These are phyloP conservation scores for Taxidea taxus DNA, from an alignment of 2,113 vertebrate species.

Conservation along the genomic window DNA sequence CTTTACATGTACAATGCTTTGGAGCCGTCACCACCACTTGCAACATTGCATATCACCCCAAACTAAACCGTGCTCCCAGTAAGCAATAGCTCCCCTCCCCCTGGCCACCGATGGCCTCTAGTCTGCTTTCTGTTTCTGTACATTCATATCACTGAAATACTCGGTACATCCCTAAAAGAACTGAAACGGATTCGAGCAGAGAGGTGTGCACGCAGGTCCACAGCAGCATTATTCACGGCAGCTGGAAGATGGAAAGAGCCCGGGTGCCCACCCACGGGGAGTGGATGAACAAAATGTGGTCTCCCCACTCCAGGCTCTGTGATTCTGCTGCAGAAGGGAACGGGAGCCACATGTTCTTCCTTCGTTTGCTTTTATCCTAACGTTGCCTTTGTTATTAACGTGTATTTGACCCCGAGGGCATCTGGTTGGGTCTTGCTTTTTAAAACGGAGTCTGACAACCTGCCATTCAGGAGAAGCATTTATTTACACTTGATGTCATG, in stretches of 20 bases:
- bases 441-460: background rate
- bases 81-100: background rate
- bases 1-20: too few relatives aligned
- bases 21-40: background rate
- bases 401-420: background rate
- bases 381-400: background rate
- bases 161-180: background rate
- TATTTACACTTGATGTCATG: background rate
- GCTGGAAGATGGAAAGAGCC: background rate
- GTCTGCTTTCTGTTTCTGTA: background rate
- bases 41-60: background rate
- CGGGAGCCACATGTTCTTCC: background rate
- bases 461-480: background rate
- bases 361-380: background rate
- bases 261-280: background rate
- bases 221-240: background rate
- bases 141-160: background rate
- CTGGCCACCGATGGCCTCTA: background rate
- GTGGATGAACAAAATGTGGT: background rate
- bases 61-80: background rate
- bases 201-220: background rate
- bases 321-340: background rate
- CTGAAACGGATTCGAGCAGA: background rate
- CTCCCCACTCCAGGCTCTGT: rapidly evolving
- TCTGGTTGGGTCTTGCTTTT: background rate